A percentile compares a stretch with the other conserved stretches of the same genome.
phyloP scores from a whole-genome alignment of 1,140 invertebrate genomes.

The Grapholita molesta region DNA sequence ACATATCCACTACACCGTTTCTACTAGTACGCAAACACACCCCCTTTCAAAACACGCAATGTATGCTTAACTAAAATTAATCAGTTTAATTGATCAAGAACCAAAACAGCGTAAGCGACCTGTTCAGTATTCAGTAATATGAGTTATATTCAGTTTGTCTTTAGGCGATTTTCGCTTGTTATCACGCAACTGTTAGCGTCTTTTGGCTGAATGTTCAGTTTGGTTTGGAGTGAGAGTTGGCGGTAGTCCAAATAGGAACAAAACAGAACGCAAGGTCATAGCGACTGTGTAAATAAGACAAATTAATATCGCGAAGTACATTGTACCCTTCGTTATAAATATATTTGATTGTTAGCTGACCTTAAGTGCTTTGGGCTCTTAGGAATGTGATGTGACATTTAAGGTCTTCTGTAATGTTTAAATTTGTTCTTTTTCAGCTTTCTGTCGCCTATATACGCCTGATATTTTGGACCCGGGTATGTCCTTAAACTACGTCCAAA shows the following conservation, averaged over 20 bases:
- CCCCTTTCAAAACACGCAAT: not conserved
- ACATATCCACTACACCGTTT: not conserved
- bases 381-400: too few species aligned
- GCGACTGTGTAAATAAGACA: slow-evolving; percentile 19
- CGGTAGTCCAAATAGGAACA: slow-evolving; percentile 46
- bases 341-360: not conserved
- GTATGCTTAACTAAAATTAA: not conserved
- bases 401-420: too few species aligned
- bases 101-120: not conserved
- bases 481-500: too few species aligned
- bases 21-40: not conserved
- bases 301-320: slow-evolving; percentile 12
- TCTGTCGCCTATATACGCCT: too few species aligned
- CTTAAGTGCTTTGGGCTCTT: not conserved
- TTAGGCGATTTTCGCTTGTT: not conserved
- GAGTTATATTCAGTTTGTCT: not conserved
- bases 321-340: slow-evolving; percentile 13
- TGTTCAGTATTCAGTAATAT: not conserved
- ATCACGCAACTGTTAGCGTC: not conserved
- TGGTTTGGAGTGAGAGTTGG: slow-evolving; percentile 26
- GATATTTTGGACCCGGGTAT: too few species aligned
- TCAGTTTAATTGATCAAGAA: not conserved
- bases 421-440: too few species aligned
- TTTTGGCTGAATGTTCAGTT: not conserved
- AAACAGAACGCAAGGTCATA: slow-evolving; percentile 37